Percentiles rank a stretch among this genome's conserved stretches.
Evolutionary conservation across 2,797 vertebrate genomes (phyloP).

Genomic region (Bovichtus diacanthus): DNA sequence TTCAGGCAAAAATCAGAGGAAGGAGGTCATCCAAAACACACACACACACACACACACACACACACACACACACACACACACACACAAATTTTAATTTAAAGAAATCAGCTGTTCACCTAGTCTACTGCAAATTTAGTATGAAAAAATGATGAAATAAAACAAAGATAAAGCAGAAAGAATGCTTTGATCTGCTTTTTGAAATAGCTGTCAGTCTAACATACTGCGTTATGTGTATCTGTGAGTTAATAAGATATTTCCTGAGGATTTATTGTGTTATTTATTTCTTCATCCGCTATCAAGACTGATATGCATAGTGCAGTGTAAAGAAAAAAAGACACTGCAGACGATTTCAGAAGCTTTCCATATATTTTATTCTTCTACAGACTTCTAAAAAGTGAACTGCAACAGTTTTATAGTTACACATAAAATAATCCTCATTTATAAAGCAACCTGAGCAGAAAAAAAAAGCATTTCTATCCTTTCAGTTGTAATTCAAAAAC

Average conservation of each 20-base stretch:
- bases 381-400: neutral
- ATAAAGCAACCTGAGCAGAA: neutral
- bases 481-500: neutral
- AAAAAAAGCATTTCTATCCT: neutral
- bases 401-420: neutral
- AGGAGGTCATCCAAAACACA: constrained; percentile 62
- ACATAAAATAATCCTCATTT: neutral
- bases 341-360: neutral
- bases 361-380: constrained; percentile 8
- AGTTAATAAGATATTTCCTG: too few species aligned
- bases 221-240: neutral
- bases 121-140: neutral
- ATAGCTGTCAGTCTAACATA: neutral
- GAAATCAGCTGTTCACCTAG: neutral
- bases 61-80: too few species aligned
- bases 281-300: neutral
- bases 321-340: neutral
- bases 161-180: neutral
- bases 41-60: neutral
- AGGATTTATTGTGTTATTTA: neutral
- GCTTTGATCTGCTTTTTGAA: neutral
- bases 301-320: too few species aligned
- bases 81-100: too few species aligned
- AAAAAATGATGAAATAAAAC: neutral
- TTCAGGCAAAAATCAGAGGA: constrained; percentile 65